phyloP scores from a whole-genome alignment of 2,888 invertebrate species.

The Oxycera nigricornis region DNA sequence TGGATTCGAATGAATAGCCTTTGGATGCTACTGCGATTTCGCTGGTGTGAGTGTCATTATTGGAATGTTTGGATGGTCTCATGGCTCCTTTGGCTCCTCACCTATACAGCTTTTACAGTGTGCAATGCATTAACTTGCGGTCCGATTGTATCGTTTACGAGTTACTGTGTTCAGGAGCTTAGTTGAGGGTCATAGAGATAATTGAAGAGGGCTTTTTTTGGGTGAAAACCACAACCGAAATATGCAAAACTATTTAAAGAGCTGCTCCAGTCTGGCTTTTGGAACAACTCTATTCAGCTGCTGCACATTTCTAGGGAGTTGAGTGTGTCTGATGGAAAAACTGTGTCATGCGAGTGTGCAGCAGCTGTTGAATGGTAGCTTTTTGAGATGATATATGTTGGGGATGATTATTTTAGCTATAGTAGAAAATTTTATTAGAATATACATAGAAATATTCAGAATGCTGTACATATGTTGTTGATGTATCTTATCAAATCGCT shows the following conservation, averaged over 20 bases:
- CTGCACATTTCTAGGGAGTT: neutral
- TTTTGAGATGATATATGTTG: too few relatives aligned
- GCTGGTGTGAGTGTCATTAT: constrained; percentile 2
- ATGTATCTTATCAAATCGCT: too few relatives aligned
- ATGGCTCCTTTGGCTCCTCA: neutral
- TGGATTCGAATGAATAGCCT: neutral
- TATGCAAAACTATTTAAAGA: constrained; percentile 30
- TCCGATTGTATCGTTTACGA: constrained; percentile 34
- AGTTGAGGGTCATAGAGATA: constrained; percentile 27
- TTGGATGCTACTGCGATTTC: neutral
- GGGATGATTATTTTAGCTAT: too few relatives aligned
- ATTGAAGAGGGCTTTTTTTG: constrained; percentile 23
- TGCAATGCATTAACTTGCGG: constrained; percentile 9
- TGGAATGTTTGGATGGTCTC: neutral
- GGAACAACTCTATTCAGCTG: neutral
- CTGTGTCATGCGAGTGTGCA: constrained; percentile 3
- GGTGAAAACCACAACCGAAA: constrained; percentile 12
- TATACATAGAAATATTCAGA: too few relatives aligned
- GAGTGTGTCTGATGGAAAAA: constrained; percentile 4
- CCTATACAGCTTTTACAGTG: constrained; percentile 13
- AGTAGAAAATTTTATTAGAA: too few relatives aligned
- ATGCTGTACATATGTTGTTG: too few relatives aligned
- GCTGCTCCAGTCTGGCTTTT: neutral
- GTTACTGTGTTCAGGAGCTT: constrained; percentile 36
- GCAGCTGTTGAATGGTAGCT: neutral